Conservation (phyloP, 2,888 invertebrate species). For the Drosophila rubida region DNA sequence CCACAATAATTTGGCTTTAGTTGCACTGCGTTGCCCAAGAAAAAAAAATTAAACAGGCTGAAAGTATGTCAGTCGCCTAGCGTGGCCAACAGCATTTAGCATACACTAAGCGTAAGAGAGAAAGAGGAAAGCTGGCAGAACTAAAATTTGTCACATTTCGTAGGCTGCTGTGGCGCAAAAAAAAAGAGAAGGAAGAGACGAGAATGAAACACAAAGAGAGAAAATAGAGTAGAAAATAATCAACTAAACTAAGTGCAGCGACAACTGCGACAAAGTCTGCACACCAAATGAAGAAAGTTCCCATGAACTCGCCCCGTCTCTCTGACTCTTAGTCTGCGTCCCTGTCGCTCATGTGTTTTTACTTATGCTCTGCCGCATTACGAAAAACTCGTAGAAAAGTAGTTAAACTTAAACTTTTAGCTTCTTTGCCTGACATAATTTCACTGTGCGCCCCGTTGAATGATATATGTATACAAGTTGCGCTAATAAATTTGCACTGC, state of each 20-base stretch:
- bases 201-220: conserved; percentile 9
- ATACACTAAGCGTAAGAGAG: conserved; percentile 21
- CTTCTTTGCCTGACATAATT: conserved; percentile 71
- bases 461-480: conserved; percentile 62
- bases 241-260: conserved; percentile 66
- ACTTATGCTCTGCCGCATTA: conserved; percentile 33
- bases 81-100: conserved; percentile 52
- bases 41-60: conserved; percentile 49
- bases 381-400: conserved; percentile 71
- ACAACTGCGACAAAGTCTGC: conserved; percentile 71
- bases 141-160: conserved; percentile 71
- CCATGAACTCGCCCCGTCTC: not conserved
- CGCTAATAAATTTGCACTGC: conserved; percentile 64
- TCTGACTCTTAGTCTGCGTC: not conserved
- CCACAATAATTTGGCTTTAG: conserved; percentile 73
- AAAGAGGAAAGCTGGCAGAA: not conserved
- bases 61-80: conserved; percentile 55
- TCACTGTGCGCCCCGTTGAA: conserved; percentile 53
- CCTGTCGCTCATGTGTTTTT: conserved; percentile 17
- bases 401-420: conserved; percentile 75
- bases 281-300: conserved; percentile 70
- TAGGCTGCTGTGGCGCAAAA: conserved; percentile 54
- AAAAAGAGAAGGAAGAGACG: conserved; percentile 4
- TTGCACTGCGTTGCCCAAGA: conserved; percentile 55
- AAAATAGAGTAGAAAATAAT: conserved; percentile 61